Conservation (phyloP, 2,888 invertebrate genomes). For the Theretra japonica region DNA sequence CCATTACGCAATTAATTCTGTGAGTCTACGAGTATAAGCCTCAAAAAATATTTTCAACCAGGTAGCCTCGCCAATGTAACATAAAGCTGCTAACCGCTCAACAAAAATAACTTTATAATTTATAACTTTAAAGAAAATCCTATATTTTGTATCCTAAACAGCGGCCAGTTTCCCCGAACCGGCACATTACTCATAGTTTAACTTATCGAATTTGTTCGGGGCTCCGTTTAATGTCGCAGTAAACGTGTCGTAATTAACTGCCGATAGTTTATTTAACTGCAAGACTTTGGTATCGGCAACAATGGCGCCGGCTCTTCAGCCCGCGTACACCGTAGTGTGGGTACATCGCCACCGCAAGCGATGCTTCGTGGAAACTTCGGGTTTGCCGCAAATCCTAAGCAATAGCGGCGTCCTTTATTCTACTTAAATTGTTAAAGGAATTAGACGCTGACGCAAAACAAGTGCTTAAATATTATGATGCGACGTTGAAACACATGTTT, state of each 20-base stretch:
- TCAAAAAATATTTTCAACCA: too few species aligned
- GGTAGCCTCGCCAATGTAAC: background rate
- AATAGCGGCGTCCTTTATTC: background rate
- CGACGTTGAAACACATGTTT: too few species aligned
- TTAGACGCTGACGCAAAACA: too few species aligned
- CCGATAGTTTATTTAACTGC: background rate
- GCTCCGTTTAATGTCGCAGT: slow-evolving; percentile 14
- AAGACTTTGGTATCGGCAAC: slow-evolving; percentile 7
- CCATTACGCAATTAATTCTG: background rate
- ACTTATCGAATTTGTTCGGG: slow-evolving; percentile 18
- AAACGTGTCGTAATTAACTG: slow-evolving; percentile 18
- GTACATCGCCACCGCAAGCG: background rate
- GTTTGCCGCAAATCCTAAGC: background rate
- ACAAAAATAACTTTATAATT: background rate
- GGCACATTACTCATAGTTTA: background rate
- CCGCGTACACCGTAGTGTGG: background rate
- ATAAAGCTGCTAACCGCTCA: background rate
- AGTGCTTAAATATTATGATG: too few species aligned
- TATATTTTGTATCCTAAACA: background rate
- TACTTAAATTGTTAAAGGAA: background rate
- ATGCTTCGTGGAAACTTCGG: slow-evolving; percentile 6
- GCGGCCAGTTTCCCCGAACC: background rate
- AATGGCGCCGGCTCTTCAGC: background rate
- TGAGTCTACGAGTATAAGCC: too few species aligned
- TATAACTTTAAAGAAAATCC: background rate